A percentile compares a stretch with the other conserved stretches of the same genome.
These are phyloP conservation scores for Lanistes nyassanus DNA, from an alignment of 1,140 invertebrate species.

Conservation along the genomic window DNA sequence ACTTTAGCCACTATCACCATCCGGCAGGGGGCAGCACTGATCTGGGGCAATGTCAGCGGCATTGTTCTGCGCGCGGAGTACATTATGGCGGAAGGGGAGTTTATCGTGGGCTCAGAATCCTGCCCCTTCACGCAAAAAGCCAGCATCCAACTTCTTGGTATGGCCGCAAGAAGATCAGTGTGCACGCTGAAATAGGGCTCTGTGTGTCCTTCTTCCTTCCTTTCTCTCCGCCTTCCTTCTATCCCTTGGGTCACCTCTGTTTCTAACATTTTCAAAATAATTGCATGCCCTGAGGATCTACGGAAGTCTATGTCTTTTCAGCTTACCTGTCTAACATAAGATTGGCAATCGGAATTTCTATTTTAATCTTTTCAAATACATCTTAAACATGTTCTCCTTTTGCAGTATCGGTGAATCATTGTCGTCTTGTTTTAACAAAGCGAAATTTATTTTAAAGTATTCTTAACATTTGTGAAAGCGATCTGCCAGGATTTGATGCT, in stretches of 20 bases:
- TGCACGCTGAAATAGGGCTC: background rate
- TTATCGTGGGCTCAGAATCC: constrained; percentile 7
- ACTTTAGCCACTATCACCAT: constrained; percentile 16
- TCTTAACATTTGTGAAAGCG: background rate
- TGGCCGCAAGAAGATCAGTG: background rate
- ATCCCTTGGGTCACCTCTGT: no score
- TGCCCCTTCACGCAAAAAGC: constrained; percentile 12
- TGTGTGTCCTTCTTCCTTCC: background rate
- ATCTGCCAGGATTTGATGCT: background rate
- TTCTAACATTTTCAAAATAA: no score
- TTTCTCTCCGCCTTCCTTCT: no score
- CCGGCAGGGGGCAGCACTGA: background rate
- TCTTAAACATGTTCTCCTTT: no score
- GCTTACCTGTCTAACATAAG: no score
- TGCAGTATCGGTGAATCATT: no score
- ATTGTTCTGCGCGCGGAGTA: background rate
- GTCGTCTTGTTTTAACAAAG: background rate
- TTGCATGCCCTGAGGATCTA: no score
- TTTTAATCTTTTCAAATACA: no score
- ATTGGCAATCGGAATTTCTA: no score
- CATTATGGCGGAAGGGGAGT: constrained; percentile 10
- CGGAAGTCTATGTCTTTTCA: no score
- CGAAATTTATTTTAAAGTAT: no score
- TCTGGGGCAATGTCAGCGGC: constrained; percentile 21
- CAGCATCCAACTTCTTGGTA: constrained; percentile 1